Evolutionary conservation across 2,888 invertebrate species (phyloP).

Genomic region (Drosophila subquinaria): DNA sequence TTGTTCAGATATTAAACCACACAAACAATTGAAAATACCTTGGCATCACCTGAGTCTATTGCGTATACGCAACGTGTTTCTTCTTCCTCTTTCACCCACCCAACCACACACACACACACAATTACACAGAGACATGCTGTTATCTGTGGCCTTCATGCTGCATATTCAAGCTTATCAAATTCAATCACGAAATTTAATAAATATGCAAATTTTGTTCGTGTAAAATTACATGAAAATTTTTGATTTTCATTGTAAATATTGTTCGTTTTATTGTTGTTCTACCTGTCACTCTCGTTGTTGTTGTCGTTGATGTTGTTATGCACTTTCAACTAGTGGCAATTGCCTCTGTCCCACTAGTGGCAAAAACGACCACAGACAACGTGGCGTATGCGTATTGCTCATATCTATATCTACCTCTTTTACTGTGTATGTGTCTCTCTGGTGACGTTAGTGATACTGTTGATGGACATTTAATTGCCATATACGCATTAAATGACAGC

Average conservation of each 20-base stretch:
- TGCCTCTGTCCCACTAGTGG: slow-evolving; percentile 6
- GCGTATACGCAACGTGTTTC: slow-evolving; percentile 9
- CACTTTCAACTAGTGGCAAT: slow-evolving; percentile 23
- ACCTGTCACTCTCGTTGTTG: slow-evolving; percentile 11
- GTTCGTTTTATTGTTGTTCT: slow-evolving; percentile 16
- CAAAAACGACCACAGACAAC: slow-evolving; percentile 4
- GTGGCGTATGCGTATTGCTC: slow-evolving; percentile 38
- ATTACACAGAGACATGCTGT: slow-evolving; percentile 11
- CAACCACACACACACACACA: neutral
- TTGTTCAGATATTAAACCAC: slow-evolving; percentile 30
- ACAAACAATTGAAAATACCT: slow-evolving; percentile 20
- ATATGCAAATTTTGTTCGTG: slow-evolving; percentile 70
- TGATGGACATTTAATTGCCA: slow-evolving; percentile 68
- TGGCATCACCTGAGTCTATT: slow-evolving; percentile 28
- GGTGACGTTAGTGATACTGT: slow-evolving; percentile 22
- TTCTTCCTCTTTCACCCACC: slow-evolving; percentile 12
- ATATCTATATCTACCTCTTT: slow-evolving; percentile 1
- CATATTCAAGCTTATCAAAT: slow-evolving; percentile 55
- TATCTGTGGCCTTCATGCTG: slow-evolving; percentile 19
- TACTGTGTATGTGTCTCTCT: neutral
- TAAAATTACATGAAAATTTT: slow-evolving; percentile 63
- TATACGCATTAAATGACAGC: slow-evolving; percentile 25
- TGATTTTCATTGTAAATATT: slow-evolving; percentile 52
- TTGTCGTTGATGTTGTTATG: slow-evolving; percentile 15
- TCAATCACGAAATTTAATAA: slow-evolving; percentile 76